Evolutionary conservation across 2,888 invertebrate genomes (phyloP).

Genomic region (Athrips mouffetella): DNA sequence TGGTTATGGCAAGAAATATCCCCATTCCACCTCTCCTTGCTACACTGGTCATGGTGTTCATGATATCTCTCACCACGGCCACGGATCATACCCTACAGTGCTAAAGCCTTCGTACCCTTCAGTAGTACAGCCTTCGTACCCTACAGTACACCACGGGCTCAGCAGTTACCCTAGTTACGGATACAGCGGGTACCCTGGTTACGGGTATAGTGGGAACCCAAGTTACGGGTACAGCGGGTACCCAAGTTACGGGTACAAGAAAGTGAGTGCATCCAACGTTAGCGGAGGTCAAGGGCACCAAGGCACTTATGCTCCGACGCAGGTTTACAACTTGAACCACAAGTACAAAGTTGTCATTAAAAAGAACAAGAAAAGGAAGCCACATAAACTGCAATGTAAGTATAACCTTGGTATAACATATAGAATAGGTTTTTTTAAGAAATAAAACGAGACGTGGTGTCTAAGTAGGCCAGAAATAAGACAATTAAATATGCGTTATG

Average conservation of each 20-base stretch:
- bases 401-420: too few relatives aligned
- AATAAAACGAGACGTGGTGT: too few relatives aligned
- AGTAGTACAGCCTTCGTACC: background rate
- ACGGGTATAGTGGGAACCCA: background rate
- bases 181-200: background rate
- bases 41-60: conserved; percentile 19
- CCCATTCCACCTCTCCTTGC: conserved; percentile 7
- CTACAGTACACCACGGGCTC: background rate
- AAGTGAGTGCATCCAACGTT: conserved; percentile 38
- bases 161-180: conserved; percentile 11
- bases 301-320: conserved; percentile 45
- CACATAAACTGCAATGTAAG: conserved; percentile 50
- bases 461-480: too few relatives aligned
- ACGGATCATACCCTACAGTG: conserved; percentile 6
- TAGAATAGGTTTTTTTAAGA: too few relatives aligned
- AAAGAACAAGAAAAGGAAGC: conserved; percentile 44
- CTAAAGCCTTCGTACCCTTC: background rate
- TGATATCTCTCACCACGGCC: conserved; percentile 10
- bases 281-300: conserved; percentile 34
- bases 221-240: conserved; percentile 10
- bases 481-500: too few relatives aligned
- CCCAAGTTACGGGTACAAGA: conserved; percentile 29
- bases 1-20: conserved; percentile 31
- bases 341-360: conserved; percentile 58
- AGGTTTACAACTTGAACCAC: conserved; percentile 50